phyloP scores from a whole-genome alignment of 92 coral and sea anemone species.

The Phymanthus crucifer region DNA sequence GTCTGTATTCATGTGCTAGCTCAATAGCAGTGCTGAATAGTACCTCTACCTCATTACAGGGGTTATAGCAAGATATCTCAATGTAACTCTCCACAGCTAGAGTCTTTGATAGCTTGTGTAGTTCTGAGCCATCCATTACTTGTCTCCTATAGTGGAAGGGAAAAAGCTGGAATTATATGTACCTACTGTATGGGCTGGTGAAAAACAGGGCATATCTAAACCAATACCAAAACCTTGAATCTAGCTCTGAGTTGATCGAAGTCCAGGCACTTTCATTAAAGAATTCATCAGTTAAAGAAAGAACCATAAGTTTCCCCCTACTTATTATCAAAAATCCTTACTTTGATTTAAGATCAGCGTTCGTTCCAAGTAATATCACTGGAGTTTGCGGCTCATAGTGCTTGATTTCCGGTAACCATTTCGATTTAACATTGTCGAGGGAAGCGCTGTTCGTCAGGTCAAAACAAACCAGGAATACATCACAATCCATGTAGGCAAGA shows the following conservation, averaged over 20 bases:
- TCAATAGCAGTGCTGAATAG: neutral
- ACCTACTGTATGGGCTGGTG: no score
- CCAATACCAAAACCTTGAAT: no score
- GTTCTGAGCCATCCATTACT: neutral
- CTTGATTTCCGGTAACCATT: slow-evolving; percentile 66
- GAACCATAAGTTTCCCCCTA: no score
- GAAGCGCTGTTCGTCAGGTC: slow-evolving; percentile 56
- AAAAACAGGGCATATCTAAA: neutral
- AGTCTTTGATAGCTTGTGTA: neutral
- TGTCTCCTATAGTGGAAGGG: neutral
- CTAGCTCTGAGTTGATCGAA: no score
- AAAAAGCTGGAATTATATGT: neutral
- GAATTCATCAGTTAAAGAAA: no score
- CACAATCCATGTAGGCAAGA: slow-evolving; percentile 63
- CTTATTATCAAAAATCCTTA: neutral
- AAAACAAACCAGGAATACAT: slow-evolving; percentile 69
- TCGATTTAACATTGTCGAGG: slow-evolving; percentile 27
- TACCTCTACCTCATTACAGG: neutral
- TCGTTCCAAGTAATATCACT: slow-evolving; percentile 57
- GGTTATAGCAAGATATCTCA: neutral
- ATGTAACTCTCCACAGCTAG: neutral
- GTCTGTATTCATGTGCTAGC: neutral
- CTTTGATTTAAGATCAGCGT: slow-evolving; percentile 36
- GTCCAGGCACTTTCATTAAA: no score
- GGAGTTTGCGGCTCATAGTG: slow-evolving; percentile 53